A percentile compares a stretch with the other conserved stretches of the same genome.
Evolutionary conservation across 2,797 vertebrate genomes (phyloP).

Genomic region (Anomalospiza imberbis): DNA sequence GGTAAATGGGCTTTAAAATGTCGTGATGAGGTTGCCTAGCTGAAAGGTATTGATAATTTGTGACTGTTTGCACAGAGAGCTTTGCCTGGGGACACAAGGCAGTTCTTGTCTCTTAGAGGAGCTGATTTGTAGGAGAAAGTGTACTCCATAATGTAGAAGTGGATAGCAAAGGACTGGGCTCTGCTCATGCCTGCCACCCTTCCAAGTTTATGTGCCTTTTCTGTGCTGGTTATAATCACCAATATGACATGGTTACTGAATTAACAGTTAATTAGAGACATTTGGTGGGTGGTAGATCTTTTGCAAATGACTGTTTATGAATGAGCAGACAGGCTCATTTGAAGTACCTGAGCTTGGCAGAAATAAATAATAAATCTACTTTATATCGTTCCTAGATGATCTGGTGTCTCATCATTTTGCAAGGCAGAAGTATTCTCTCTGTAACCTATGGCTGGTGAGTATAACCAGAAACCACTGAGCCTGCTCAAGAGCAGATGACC

Average conservation of each 20-base stretch:
- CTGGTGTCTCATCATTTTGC: not conserved
- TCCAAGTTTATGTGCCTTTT: not conserved
- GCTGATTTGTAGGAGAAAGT: not conserved
- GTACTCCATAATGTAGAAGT: not conserved
- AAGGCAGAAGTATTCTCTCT: not conserved
- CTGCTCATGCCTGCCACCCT: not conserved
- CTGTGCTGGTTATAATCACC: not conserved
- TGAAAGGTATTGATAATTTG: not conserved
- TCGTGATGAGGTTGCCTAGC: not conserved
- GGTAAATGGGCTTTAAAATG: not conserved
- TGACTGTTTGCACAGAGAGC: not conserved
- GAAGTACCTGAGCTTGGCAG: not conserved
- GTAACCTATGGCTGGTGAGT: not conserved
- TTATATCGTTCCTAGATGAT: not conserved
- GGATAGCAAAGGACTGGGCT: not conserved
- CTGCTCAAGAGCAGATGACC: not conserved
- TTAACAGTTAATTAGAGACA: not conserved
- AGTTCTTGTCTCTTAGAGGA: not conserved
- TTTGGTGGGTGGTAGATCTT: not conserved
- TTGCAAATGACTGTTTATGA: not conserved
- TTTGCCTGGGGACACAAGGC: not conserved
- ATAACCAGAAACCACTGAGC: not conserved
- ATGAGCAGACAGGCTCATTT: not conserved
- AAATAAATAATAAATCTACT: not conserved
- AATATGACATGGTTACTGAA: not conserved